These are phyloP conservation scores for Anabacerthia variegaticeps DNA, from an alignment of 2,797 vertebrate genomes.

Conservation along the genomic window DNA sequence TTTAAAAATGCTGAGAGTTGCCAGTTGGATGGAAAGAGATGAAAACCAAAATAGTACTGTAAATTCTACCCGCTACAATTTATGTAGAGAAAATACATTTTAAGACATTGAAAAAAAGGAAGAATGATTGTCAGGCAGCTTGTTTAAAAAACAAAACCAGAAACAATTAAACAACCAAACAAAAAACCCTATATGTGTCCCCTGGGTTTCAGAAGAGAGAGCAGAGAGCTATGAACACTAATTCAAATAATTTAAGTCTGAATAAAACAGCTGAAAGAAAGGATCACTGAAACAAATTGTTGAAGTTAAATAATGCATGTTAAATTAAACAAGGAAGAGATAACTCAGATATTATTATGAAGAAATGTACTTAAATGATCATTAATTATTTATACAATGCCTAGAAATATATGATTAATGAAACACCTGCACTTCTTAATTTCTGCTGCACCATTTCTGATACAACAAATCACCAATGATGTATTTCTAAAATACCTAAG, in stretches of 20 bases:
- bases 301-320: neutral
- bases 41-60: neutral
- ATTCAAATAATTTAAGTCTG: neutral
- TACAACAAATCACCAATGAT: neutral
- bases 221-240: neutral
- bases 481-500: neutral
- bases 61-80: neutral
- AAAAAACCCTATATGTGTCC: accelerated
- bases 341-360: neutral
- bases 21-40: neutral
- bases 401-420: neutral
- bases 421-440: neutral
- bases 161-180: neutral
- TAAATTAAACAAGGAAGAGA: neutral
- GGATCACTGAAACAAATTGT: neutral
- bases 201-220: neutral
- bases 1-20: neutral
- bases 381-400: neutral
- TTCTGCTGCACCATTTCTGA: neutral
- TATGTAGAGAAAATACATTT: neutral
- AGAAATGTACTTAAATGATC: neutral
- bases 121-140: neutral
- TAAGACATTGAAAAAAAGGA: neutral
- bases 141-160: neutral
- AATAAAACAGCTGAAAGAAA: neutral